These are phyloP conservation scores for Sceliomorpha sp. DNA, from an alignment of 2,888 invertebrate species.

Conservation along the genomic window DNA sequence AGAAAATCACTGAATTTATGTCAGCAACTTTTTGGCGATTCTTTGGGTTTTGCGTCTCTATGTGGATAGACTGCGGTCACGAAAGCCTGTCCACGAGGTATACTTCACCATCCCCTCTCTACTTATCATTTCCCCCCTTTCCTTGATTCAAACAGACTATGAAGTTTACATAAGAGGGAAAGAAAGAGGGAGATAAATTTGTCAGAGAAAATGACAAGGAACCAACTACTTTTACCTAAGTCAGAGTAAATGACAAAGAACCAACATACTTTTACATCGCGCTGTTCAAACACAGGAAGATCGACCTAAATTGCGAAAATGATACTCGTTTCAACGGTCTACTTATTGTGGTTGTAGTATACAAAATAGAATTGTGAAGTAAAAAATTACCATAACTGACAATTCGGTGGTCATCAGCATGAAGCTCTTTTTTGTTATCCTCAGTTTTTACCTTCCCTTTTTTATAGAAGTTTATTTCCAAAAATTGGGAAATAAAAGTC, in stretches of 20 bases:
- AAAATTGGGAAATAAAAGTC: too few species aligned
- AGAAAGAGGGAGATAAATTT: constrained; percentile 44
- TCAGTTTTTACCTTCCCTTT: too few species aligned
- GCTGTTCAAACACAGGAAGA: constrained; percentile 41
- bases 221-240: constrained; percentile 38
- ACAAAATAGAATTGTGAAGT: constrained; percentile 7
- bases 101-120: constrained; percentile 77
- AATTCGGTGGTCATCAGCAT: too few species aligned
- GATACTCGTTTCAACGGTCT: constrained; percentile 14
- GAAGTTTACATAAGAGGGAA: constrained; percentile 56
- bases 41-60: too few species aligned
- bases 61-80: constrained; percentile 13
- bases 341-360: constrained; percentile 15
- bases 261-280: constrained; percentile 34
- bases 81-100: constrained; percentile 70
- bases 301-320: constrained; percentile 30
- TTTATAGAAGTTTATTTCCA: too few species aligned
- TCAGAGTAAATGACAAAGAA: constrained; percentile 51
- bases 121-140: constrained; percentile 74
- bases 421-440: too few species aligned
- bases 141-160: constrained; percentile 67
- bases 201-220: constrained; percentile 51
- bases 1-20: too few species aligned
- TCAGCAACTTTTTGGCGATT: too few species aligned
- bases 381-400: background rate